A percentile compares a stretch with the other conserved stretches of the same genome.
Evolutionary conservation across 2,113 vertebrate genomes (phyloP).

Genomic region (Eublepharis macularius): DNA sequence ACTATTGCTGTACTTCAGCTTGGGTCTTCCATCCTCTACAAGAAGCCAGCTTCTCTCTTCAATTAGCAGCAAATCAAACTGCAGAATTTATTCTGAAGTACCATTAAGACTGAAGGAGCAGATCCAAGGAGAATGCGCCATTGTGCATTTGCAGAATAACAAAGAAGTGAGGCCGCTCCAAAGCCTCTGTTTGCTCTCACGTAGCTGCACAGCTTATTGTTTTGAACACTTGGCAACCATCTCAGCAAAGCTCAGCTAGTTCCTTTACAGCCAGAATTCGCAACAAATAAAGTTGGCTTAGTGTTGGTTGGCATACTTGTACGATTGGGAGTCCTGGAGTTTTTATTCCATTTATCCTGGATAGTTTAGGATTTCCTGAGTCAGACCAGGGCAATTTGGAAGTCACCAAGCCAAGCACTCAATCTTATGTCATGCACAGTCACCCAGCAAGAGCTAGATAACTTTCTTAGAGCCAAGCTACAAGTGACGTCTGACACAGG

Average conservation of each 20-base stretch:
- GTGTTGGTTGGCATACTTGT: not conserved
- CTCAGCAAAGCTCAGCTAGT: not conserved
- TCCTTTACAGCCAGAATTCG: not conserved
- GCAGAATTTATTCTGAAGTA: not conserved
- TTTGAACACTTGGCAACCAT: not conserved
- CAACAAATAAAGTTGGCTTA: not conserved
- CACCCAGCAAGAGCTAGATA: not conserved
- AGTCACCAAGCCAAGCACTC: not conserved
- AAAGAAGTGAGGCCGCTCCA: not conserved
- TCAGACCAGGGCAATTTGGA: not conserved
- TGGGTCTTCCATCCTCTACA: not conserved
- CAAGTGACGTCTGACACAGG: too few species aligned
- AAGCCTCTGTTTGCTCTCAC: not conserved
- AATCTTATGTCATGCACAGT: not conserved
- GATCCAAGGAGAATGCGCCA: not conserved
- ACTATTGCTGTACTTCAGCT: not conserved
- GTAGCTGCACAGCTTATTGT: not conserved
- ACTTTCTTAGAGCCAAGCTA: too few species aligned
- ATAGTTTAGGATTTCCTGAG: too few species aligned
- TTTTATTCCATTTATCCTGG: not conserved
- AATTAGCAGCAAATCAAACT: not conserved
- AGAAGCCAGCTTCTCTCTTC: not conserved
- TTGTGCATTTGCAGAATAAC: not conserved
- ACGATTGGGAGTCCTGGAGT: not conserved
- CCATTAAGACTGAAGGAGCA: not conserved